These are phyloP conservation scores for Choristoneura fumiferana DNA, from an alignment of 1,140 invertebrate genomes.

Conservation along the genomic window DNA sequence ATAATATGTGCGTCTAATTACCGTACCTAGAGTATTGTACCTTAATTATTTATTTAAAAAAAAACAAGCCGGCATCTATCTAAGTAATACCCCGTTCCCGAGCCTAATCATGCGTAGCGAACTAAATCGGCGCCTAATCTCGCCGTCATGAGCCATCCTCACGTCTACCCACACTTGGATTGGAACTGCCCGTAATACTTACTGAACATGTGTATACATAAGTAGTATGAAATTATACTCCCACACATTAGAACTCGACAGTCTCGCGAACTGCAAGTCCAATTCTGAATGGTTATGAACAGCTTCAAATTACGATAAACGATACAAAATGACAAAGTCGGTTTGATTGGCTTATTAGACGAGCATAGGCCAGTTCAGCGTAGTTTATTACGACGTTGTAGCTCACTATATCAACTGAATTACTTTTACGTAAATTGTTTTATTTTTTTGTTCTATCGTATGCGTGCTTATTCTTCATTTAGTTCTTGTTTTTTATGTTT, in stretches of 20 bases:
- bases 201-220: too few species aligned
- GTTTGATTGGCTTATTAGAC: constrained; percentile 1
- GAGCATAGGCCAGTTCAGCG: not conserved
- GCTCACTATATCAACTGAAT: not conserved
- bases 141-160: constrained; percentile 29
- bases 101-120: constrained; percentile 38
- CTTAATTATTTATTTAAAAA: too few species aligned
- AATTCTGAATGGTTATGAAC: not conserved
- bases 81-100: not conserved
- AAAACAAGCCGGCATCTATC: too few species aligned
- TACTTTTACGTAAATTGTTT: too few species aligned
- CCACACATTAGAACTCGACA: constrained; percentile 5
- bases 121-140: constrained; percentile 42
- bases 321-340: not conserved
- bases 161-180: not conserved
- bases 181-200: constrained; percentile 4
- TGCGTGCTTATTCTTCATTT: not conserved
- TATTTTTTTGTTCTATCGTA: constrained; percentile 1
- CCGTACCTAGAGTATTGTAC: too few species aligned
- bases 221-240: constrained; percentile 13
- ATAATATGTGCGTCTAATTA: too few species aligned
- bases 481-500: not conserved
- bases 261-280: constrained; percentile 1
- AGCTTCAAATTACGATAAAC: not conserved
- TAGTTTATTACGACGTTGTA: constrained; percentile 6